phyloP scores from a whole-genome alignment of 2,888 invertebrate genomes.

The Synanthedon andrenaeformis region DNA sequence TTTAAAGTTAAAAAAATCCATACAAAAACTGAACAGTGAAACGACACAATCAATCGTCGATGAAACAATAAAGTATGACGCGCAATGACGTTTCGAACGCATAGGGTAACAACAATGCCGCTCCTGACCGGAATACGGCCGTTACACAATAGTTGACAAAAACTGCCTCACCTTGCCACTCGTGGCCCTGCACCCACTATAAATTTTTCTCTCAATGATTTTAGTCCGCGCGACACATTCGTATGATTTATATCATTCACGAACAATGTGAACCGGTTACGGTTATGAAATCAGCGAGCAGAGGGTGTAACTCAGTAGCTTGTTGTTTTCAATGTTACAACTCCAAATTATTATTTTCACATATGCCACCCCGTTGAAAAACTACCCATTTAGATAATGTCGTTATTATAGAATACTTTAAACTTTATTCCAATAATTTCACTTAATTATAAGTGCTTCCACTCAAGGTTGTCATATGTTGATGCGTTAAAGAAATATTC shows the following conservation, averaged over 20 bases:
- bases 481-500: too few species aligned
- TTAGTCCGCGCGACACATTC: constrained; percentile 57
- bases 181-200: constrained; percentile 23
- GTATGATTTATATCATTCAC: constrained; percentile 51
- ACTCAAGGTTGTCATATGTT: too few species aligned
- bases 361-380: constrained; percentile 16
- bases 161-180: constrained; percentile 38
- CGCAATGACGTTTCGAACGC: constrained; percentile 13
- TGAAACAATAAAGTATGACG: constrained; percentile 9
- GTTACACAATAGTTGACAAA: constrained; percentile 41
- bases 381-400: too few species aligned
- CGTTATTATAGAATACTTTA: too few species aligned
- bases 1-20: not conserved
- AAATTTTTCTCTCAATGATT: constrained; percentile 55
- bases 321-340: constrained; percentile 35
- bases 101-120: constrained; percentile 25
- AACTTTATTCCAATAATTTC: too few species aligned
- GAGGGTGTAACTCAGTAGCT: constrained; percentile 33
- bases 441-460: too few species aligned
- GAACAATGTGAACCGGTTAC: constrained; percentile 56
- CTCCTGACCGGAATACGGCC: constrained; percentile 19
- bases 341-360: constrained; percentile 39
- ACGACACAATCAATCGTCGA: constrained; percentile 7
- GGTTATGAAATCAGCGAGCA: constrained; percentile 39
- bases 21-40: not conserved